Percentiles rank a stretch among this genome's conserved stretches.
phyloP scores from a whole-genome alignment of 1,140 invertebrate species.

The Brachionus rotundiformis region DNA sequence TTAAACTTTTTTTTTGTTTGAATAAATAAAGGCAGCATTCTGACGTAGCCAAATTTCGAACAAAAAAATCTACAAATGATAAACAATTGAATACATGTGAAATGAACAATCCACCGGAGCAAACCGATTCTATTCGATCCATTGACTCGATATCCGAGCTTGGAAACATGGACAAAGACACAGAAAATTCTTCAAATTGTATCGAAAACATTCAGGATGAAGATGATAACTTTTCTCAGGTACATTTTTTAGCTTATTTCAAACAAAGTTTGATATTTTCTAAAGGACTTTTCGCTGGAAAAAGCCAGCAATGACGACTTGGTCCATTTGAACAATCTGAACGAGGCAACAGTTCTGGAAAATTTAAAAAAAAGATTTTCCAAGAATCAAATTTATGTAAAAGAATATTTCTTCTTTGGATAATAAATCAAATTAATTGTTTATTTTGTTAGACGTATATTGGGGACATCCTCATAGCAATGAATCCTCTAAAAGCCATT shows the following conservation, averaged over 20 bases:
- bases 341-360: slow-evolving; percentile 21
- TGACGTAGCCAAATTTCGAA: background rate
- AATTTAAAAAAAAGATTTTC: slow-evolving; percentile 48
- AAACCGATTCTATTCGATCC: background rate
- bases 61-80: background rate
- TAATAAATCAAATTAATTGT: background rate
- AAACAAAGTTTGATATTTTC: too few species aligned
- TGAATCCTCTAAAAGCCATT: slow-evolving; percentile 79
- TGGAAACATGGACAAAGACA: background rate
- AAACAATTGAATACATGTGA: background rate
- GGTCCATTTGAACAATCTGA: slow-evolving; percentile 40
- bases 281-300: slow-evolving; percentile 27
- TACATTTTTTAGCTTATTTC: background rate
- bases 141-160: background rate
- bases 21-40: slow-evolving; percentile 11
- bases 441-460: slow-evolving; percentile 78
- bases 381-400: slow-evolving; percentile 50
- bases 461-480: slow-evolving; percentile 78
- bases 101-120: background rate
- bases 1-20: slow-evolving; percentile 15
- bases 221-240: background rate
- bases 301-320: slow-evolving; percentile 40
- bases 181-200: background rate
- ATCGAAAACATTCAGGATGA: background rate
- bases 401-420: background rate